Base-by-base conservation (phyloP, 2,888 invertebrate genomes). In the Ditula angustiorana region DNA sequence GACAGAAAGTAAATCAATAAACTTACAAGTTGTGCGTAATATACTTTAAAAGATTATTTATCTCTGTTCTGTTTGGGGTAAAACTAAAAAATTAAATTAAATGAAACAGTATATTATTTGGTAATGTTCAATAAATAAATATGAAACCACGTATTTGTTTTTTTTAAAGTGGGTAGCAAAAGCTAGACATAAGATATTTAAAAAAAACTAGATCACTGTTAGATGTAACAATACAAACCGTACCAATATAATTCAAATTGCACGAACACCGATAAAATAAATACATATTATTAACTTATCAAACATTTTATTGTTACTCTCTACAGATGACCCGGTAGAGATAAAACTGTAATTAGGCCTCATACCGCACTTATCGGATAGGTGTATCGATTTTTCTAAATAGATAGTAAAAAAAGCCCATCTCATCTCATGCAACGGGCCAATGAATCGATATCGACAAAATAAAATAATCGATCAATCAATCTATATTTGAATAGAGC, bases 331-430 rank as follows among this genome's bases (percentile, higher is more conserved):
- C 90, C 89, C 74, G 79, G 44, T 74, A 69, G 37, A 81, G 91
- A 92, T 91, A 90, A 90, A 85, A 82, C 83, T 83, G 86, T 92
- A 92, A 92, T 92, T 91, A 92, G 89, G 80, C 85, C 82, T 80
- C 87, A 81, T 80, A 86, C 85, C 77, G 72, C 75, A 86, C 84
- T 89, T 90, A 91, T 91, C 91, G 79, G 78, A 85, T 86, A 86
- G 82, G 86, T 91, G 88, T 87, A 91, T 91, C 91, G 80, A 87
- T 87, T 83, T 87, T 88, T 86, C 73, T 85, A 87, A 88, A 84
- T 88, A 86, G 88, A 87, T 84, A 82, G 83, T 82, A 87, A 85
- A 85, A 81, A 85, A 87, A 71, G 79, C 75, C 78, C 76, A 79
- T 82, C 83, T 84, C 81, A 79, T 82, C 83, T 84, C 81, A 83